A percentile compares a stretch with the other conserved stretches of the same genome.
phyloP scores from a whole-genome alignment of 2,797 vertebrate species.

The Pitangus sulphuratus region DNA sequence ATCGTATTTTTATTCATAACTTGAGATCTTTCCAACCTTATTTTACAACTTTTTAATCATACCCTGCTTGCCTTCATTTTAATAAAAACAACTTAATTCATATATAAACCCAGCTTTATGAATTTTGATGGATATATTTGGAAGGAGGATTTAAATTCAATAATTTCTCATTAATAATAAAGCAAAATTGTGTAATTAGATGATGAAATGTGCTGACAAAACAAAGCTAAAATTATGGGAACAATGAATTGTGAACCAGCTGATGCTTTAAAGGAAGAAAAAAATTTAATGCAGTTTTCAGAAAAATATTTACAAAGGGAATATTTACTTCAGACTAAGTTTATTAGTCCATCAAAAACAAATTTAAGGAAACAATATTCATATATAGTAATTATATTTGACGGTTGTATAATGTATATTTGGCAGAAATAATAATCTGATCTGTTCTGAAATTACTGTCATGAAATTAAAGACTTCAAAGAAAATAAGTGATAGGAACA shows the following conservation, averaged over 20 bases:
- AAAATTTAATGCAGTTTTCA: not conserved
- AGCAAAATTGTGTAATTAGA: not conserved
- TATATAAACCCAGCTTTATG: not conserved
- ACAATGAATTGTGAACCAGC: not conserved
- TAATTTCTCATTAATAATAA: not conserved
- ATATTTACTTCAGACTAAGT: not conserved
- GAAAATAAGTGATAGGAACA: not conserved
- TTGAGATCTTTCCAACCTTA: not conserved
- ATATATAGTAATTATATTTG: not conserved
- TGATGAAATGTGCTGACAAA: conserved; percentile 16
- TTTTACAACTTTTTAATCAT: not conserved
- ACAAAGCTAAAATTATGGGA: not conserved
- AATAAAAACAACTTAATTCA: not conserved
- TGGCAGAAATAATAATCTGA: not conserved
- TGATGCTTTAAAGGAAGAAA: not conserved
- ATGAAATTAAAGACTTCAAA: not conserved
- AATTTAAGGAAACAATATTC: not conserved
- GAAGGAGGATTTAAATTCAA: not conserved
- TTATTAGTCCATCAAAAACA: not conserved
- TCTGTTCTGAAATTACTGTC: not conserved
- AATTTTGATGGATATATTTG: conserved; percentile 13
- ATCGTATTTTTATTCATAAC: conserved; percentile 3
- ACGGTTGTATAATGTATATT: not conserved
- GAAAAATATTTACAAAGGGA: not conserved
- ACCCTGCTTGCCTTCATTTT: not conserved